phyloP scores from a whole-genome alignment of 2,113 vertebrate genomes.

The Aspiorhynchus laticeps region DNA sequence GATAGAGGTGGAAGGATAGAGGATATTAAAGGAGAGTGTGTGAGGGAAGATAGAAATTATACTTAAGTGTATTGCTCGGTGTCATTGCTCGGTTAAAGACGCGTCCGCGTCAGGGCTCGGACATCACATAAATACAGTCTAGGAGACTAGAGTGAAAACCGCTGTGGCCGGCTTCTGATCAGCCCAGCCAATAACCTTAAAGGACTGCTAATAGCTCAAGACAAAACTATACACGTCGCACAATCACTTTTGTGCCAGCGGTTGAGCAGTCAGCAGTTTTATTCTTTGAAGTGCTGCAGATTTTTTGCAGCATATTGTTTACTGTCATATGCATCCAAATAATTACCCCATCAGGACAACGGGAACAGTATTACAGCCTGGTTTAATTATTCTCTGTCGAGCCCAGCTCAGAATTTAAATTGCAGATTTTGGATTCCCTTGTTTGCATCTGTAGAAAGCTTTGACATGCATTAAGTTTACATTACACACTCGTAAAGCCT shows the following conservation, averaged over 20 bases:
- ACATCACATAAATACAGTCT: no score
- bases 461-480: constrained; percentile 46
- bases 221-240: no score
- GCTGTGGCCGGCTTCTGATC: no score
- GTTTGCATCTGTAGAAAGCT: constrained; percentile 25
- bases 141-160: no score
- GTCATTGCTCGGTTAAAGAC: no score
- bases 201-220: no score
- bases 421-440: constrained; percentile 46
- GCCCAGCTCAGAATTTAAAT: constrained; percentile 40
- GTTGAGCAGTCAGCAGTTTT: constrained; percentile 23
- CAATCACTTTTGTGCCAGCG: neutral
- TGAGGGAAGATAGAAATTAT: no score
- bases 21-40: no score
- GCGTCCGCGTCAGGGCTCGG: no score
- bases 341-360: constrained; percentile 48
- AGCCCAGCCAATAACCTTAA: no score
- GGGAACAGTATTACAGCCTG: constrained; percentile 32
- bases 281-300: constrained; percentile 8
- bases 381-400: constrained; percentile 45
- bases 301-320: constrained; percentile 37
- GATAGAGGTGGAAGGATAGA: no score
- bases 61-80: no score
- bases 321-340: constrained; percentile 50
- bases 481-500: constrained; percentile 29